Base-by-base conservation (phyloP, 2,888 invertebrate genomes). In the Zygaena filipendulae region DNA sequence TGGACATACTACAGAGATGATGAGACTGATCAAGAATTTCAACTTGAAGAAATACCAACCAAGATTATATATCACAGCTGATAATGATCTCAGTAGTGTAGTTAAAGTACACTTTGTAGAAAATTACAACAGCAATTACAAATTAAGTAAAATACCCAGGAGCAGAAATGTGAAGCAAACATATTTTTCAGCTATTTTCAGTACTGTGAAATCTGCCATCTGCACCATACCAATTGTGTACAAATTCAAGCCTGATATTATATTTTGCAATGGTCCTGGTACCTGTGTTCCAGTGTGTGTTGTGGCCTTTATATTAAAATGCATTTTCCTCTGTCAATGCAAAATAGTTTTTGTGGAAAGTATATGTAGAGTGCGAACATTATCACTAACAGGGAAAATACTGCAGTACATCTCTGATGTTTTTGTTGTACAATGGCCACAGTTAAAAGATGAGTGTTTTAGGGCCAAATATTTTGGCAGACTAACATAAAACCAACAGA, bases 1-100 rank as follows among this genome's bases (percentile, higher is more conserved):
- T 30, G 95, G 95, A 1, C 98, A 99, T 59, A 98, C 98, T 0
- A 88, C 90, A n/a, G 98, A 99, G 82, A 90, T 99, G 82, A 59
- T 97, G 26, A 82, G 86, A 37, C 75, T 97, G 21, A 60, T 90
- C 4, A 71, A 82, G 40, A 75, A 81, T 13, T 56, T 97, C 23
- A 80, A 87, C 45, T 54, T 63, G n/a, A 49, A 64, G 2, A 83
- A 82, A 47, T 95, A 91, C 56, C 62, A 69, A 1, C 93, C 94
- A 1, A 75, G 94, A 29, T 67, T 86, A 31, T 96, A 95, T 53
- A 67, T 96, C 23, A 66, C 91, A 38, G 92, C 96, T 3, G 81
- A 84, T 26, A 87, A 85, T 30, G 97, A 97, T 64, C 60, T 54
- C 7, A 88, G 87, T 27, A 96, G 95, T 58, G 77, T 82, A 38